These are phyloP conservation scores for Kryphioiulus occultus DNA, from an alignment of 2,888 invertebrate species.

Conservation along the genomic window DNA sequence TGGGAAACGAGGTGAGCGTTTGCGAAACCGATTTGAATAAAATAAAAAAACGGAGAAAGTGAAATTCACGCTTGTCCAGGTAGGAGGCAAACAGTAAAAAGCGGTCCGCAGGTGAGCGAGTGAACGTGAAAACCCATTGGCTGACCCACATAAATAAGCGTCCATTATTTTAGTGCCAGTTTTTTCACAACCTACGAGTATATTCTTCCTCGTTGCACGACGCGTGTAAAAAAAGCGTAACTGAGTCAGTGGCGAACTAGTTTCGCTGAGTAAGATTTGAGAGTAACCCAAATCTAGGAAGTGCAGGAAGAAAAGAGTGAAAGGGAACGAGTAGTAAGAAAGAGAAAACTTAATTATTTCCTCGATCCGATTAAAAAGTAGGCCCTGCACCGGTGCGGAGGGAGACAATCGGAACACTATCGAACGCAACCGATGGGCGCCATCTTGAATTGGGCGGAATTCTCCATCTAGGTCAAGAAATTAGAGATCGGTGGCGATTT, in stretches of 20 bases:
- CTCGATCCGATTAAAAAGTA: neutral
- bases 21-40: neutral
- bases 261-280: neutral
- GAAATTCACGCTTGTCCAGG: neutral
- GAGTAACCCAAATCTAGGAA: neutral
- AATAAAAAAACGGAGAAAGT: neutral
- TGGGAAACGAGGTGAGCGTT: neutral
- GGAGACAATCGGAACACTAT: neutral
- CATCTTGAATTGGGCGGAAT: conserved; percentile 13
- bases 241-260: neutral
- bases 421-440: neutral
- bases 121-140: conserved; percentile 16
- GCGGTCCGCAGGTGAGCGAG: neutral
- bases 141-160: neutral
- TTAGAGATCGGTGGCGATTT: neutral
- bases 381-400: neutral
- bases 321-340: neutral
- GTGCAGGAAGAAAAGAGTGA: conserved; percentile 7
- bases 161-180: neutral
- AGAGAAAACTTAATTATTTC: neutral
- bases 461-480: neutral
- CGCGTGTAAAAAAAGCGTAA: neutral
- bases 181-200: neutral
- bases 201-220: neutral
- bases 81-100: neutral